Base-by-base conservation (phyloP, 2,797 vertebrate genomes). In the Somateria mollissima region DNA sequence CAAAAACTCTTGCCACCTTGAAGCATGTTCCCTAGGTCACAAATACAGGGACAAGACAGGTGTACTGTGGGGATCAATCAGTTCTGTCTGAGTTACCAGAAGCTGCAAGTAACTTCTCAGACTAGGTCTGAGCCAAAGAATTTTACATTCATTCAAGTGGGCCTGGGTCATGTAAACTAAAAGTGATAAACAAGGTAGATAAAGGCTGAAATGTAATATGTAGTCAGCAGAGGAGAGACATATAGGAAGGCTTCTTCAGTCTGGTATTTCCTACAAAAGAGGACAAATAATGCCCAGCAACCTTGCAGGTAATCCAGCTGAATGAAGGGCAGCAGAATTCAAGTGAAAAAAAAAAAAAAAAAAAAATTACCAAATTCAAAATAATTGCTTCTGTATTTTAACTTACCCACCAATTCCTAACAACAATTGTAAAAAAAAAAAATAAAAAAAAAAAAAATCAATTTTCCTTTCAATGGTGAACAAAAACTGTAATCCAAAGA, bases 61-160 rank as follows among this genome's bases (percentile, higher is more conserved):
- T 51, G 20, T 57, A 39, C 19, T 53, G 27, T 1, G 1, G 21
- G 28, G n/a, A 62, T 37, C 22, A 4, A 0, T 16, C 49, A 56
- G 6, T 30, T 32, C 25, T 17, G 6, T 14, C 0, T 62, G 54
- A 37, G 12, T 22, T 67, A 43, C 36, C 62, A 54, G 6, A 49
- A 76, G 39, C 54, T 37, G 14, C 56, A 61, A 67, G 25, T 11
- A 61, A 57, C 71, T 61, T 61, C 66, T 62, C 20, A 57, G n/a
- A 39, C 7, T 19, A 39, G 16, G 36, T 36, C 8, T 5, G 30
- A 61, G 25, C 8, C 65, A 39, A 41, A 47, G 47, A 86, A 51
- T 8, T 21, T 19, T 22, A n/a, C 24, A 25, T 67, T 56, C 54
- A 56, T 39, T 62, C 32, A 34, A 57, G n/a, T 22, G 20, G 15